Base-by-base conservation (phyloP, 2,888 invertebrate genomes). In the Crematogaster levior region DNA sequence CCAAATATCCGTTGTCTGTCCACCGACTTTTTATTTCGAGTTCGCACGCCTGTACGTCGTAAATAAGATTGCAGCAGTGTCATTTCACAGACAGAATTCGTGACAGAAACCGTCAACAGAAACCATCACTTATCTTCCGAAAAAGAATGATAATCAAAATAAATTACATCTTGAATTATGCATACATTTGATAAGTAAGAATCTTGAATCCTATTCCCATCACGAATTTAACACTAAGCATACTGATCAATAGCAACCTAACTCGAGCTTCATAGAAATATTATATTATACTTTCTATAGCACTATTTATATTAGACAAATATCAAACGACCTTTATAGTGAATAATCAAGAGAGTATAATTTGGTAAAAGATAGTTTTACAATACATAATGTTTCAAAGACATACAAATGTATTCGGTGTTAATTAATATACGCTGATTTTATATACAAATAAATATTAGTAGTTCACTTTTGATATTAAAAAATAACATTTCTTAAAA, bases 1-100 rank as follows among this genome's bases (percentile, higher is more conserved):
- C 51, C 77, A 80, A 79, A 68, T 51, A 40, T 79, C 77, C 73
- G 56, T 77, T 56, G 30, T 72, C 18, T 72, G 72, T 72, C 56
- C 34, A 60, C 46, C 21, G n/a, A 21, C 37, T 70, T 72, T n/a
- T 75, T 75, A 66, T 51, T 37, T n/a, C 40, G 3, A 34, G 61
- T 74, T 51, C 66, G 66, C 66, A 65, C 51, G 51, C 51, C 58
- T 51, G 65, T 74, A 27, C 6, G n/a, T 43, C 43, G 37, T 53
- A 75, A 75, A 68, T 75, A 79, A 72, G 18, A 70, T 77, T 77
- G 43, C 24, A 12, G 46, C 60, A 37, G 21, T 51, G 18, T 15
- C 21, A 43, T 68, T 56, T 68, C 43, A 74, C 34, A 60, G 24
- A 21, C 10, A 74, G 4, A 46, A 48, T 34, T 46, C 18, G 61